Conservation (phyloP, 2,113 vertebrate species). For the Noctilio leporinus region DNA sequence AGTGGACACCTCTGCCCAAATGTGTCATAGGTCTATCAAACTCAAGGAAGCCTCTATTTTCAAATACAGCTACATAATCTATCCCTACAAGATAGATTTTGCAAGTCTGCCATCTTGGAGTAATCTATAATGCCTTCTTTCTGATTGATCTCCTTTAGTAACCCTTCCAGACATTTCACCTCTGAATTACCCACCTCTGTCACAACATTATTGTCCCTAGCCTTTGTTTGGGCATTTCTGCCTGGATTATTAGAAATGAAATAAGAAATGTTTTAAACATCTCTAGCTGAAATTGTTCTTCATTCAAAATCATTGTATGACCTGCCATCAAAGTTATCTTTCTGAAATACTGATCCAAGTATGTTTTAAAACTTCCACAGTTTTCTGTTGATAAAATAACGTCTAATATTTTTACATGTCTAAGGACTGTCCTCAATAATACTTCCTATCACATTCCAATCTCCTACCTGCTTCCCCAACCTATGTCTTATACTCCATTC, state of each 20-base stretch:
- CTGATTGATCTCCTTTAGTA: neutral
- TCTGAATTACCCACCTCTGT: neutral
- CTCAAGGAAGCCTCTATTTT: neutral
- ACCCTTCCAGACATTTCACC: neutral
- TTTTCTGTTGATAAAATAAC: neutral
- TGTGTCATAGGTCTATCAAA: neutral
- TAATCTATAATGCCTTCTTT: neutral
- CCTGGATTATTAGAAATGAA: neutral
- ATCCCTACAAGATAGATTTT: neutral
- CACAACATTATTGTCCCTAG: too few relatives aligned
- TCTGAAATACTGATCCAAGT: neutral
- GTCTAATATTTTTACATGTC: neutral
- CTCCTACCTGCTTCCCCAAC: neutral
- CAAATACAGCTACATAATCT: neutral
- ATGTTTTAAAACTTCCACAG: neutral
- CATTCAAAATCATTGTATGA: neutral
- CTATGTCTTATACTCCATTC: neutral
- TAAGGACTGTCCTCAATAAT: neutral
- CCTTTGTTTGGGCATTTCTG: neutral
- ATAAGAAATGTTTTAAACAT: neutral
- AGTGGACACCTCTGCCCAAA: neutral
- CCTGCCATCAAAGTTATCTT: neutral
- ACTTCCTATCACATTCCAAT: neutral
- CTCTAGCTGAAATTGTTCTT: neutral
- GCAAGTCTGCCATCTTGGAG: neutral